Base-by-base conservation (phyloP, 2,888 invertebrate species). In the Villa cingulata region DNA sequence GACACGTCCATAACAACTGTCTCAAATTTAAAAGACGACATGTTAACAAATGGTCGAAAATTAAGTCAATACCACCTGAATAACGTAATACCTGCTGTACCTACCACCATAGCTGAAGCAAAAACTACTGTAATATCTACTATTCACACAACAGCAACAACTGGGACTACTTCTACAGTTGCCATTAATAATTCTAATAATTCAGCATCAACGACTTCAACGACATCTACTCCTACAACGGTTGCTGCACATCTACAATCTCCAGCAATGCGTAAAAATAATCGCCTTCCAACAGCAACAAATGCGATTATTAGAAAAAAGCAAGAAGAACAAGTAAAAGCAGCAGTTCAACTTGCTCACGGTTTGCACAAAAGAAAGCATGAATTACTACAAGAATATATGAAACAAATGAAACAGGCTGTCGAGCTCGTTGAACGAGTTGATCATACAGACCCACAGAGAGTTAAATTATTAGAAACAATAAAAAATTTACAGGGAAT, bases 331-430 rank as follows among this genome's bases (percentile, higher is more conserved):
- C 79, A 82, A 56, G 75, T 81, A 49, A 83, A 83, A 58, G 83
- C 83, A 53, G 81, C 82, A 2, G 65, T 83, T 32, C 85, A 86
- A 60, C 73, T 87, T 43, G 86, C 86, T 1, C 79, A 81, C 56
- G 86, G 90, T 59, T 71, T 91, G 58, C 80, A 86, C 47, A 86
- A 87, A 60, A 75, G 90, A 0, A 90, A 90, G 54, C 87, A 89
- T 58, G 85, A 85, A 54, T 65, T 95, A 50, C 67, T 95, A n/a
- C 82, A 89, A 54, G 89, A 86, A 51, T 89, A 92, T 63, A 71
- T 95, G n/a, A 80, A 83, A 32, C 87, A 92, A 59, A 89, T 94
- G 70, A 84, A 85, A 62, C 70, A 83, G 45, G 73, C 94, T 20
- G 81, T 95, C 49, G 82, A 86, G 55, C 78, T 84, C 52, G 74